A percentile compares a stretch with the other conserved stretches of the same genome.
phyloP scores from a whole-genome alignment of 2,888 invertebrate species.

The Volucella zonaria region DNA sequence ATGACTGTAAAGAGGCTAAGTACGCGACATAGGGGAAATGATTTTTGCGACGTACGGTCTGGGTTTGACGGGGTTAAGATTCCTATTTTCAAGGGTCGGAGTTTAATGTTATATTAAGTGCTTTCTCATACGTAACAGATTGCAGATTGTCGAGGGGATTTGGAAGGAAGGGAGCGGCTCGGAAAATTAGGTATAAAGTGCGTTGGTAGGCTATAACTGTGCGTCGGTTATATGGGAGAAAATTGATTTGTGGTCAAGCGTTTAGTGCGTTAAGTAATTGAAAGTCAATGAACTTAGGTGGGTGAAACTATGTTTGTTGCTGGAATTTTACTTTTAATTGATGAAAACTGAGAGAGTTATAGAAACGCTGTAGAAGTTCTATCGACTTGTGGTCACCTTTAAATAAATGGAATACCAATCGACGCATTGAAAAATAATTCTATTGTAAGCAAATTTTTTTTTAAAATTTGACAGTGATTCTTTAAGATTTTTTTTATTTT shows the following conservation, averaged over 20 bases:
- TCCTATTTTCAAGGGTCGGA: constrained; percentile 48
- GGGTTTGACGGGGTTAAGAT: constrained; percentile 51
- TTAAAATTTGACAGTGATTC: no score
- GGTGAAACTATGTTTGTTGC: neutral
- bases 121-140: constrained; percentile 52
- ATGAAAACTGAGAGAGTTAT: constrained; percentile 25
- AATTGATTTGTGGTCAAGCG: constrained; percentile 66
- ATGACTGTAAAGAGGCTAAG: neutral
- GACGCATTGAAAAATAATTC: no score
- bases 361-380: neutral
- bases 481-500: no score
- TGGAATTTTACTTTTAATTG: constrained; percentile 49
- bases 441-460: no score
- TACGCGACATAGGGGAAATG: constrained; percentile 12
- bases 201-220: constrained; percentile 39
- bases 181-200: constrained; percentile 27
- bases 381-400: neutral
- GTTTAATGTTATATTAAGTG: constrained; percentile 72
- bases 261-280: constrained; percentile 54
- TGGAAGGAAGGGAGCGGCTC: neutral
- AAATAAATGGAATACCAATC: neutral
- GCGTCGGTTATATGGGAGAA: constrained; percentile 3
- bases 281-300: constrained; percentile 42
- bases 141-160: neutral
- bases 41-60: constrained; percentile 37